These are phyloP conservation scores for Lasioglossum zephyrum DNA, from an alignment of 2,888 invertebrate species.

Conservation along the genomic window DNA sequence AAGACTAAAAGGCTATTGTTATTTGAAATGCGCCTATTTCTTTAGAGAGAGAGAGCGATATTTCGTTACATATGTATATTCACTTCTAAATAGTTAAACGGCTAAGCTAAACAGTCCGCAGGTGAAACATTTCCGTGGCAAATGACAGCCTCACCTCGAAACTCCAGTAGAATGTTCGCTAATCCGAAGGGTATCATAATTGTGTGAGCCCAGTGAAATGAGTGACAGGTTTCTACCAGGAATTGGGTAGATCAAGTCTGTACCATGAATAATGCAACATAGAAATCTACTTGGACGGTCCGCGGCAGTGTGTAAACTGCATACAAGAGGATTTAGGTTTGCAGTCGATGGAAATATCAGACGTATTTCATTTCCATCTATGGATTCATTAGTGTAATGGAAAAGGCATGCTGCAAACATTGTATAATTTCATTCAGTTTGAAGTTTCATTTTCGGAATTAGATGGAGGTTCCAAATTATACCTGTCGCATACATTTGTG, in stretches of 20 bases:
- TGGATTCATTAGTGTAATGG: background rate
- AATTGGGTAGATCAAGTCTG: background rate
- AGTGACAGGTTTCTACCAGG: constrained; percentile 1
- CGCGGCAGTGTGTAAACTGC: background rate
- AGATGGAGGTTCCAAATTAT: background rate
- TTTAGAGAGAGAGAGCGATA: too few relatives aligned
- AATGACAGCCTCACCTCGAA: background rate
- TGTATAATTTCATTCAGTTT: background rate
- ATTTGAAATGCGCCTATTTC: too few relatives aligned
- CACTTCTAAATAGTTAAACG: background rate
- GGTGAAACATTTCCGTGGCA: background rate
- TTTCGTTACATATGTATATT: background rate
- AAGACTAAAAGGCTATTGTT: too few relatives aligned
- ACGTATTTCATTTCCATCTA: background rate
- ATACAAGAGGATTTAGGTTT: background rate
- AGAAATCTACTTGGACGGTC: background rate
- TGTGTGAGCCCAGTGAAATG: background rate
- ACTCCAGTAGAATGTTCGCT: background rate
- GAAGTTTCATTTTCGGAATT: background rate
- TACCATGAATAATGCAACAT: background rate
- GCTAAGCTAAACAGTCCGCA: too few relatives aligned
- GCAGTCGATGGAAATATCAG: background rate
- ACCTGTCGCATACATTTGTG: background rate
- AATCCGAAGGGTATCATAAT: constrained; percentile 2
- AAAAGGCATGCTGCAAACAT: background rate